Evolutionary conservation across 2,113 vertebrate genomes (phyloP), one percentile per base, ranked within the genome.

Genomic region (Galbula dea): DNA sequence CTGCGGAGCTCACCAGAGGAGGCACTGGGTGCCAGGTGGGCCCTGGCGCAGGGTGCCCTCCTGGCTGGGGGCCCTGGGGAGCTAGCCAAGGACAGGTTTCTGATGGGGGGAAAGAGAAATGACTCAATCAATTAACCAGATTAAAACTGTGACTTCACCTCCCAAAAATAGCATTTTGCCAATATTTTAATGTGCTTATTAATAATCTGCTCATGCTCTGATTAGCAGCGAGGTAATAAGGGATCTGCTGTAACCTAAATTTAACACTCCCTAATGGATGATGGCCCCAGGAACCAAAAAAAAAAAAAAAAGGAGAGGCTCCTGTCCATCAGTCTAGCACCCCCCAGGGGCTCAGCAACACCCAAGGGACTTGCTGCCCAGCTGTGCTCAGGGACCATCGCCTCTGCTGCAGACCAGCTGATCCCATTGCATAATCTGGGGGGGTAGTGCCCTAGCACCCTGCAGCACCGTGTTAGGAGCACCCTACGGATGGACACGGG

Each of bases 131-230:
- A 90, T 96, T 96, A 95, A 92, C 85, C 90, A 87, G 94, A 95
- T 83, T 95, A 93, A 94, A 96, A 91, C 77, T 93, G 94, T 96
- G 93, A 95, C 94, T 96, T 95, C 92, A 93, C 76, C 85, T 76
- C 85, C 97, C 85, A 10, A 94, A 97, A 97, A 97, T 96, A 97
- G 96, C 46, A 2, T 93, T 93, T 96, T n/a, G 72, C 94, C 94
- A 96, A 96, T 96, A 95, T 97, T 96, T 93, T 96, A 92, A 88
- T 96, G 94, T 96, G 94, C 89, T 96, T 96, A 97, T 97, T 97
- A 97, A 97, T 97, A 97, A 97, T 95, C 94, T 91, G 75, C 95
- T 95, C 80, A 30, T 0, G 91, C 90, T 96, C 96, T 97, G 97
- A 97, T 97, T 96, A 97, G 95, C 96, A 95, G 93, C 78, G 57